Conservation (phyloP, 2,888 invertebrate species). For the Limnephilus rhombicus region DNA sequence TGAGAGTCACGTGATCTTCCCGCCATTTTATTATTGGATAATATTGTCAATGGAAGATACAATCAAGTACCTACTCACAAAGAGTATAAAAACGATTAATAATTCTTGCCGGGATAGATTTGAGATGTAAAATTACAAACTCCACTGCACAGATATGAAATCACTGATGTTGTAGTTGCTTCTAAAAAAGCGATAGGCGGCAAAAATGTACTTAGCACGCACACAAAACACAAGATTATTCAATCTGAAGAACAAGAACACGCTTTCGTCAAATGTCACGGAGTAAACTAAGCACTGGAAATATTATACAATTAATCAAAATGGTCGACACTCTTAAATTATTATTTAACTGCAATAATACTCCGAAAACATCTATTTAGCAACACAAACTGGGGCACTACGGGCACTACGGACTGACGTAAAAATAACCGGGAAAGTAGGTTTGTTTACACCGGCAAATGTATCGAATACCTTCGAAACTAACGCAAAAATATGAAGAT, state of each 20-base stretch:
- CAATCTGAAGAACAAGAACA: background rate
- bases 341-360: background rate
- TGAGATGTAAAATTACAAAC: background rate
- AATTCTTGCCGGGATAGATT: constrained; percentile 47
- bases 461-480: constrained; percentile 70
- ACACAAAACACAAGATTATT: constrained; percentile 4
- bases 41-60: constrained; percentile 68
- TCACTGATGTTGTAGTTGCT: background rate
- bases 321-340: background rate
- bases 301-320: background rate
- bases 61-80: constrained; percentile 67
- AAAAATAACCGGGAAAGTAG: constrained; percentile 71
- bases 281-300: background rate
- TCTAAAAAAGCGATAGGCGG: constrained; percentile 10
- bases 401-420: constrained; percentile 60
- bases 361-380: constrained; percentile 27
- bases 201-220: constrained; percentile 2
- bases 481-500: constrained; percentile 13
- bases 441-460: constrained; percentile 80
- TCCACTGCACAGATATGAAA: constrained; percentile 7
- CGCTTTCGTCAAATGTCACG: background rate
- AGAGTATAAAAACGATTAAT: constrained; percentile 35
- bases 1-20: constrained; percentile 76
- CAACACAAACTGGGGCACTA: constrained; percentile 33
- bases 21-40: constrained; percentile 73